Evolutionary conservation across 2,113 vertebrate species (phyloP), one percentile per base, ranked within the genome.

Genomic region (Engystomops pustulosus): DNA sequence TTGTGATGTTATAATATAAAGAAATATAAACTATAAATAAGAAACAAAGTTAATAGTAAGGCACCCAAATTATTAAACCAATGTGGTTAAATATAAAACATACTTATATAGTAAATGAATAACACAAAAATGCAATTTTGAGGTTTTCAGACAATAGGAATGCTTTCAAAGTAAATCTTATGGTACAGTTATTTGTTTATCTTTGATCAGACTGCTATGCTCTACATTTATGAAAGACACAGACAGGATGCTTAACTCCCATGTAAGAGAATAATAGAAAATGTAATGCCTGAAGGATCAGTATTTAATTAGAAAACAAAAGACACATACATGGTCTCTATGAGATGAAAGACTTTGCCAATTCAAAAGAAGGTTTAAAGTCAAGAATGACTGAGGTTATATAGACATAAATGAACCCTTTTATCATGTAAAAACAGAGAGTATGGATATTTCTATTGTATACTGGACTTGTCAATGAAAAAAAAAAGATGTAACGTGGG

Each of bases 271-370:
- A 77, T 53, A 77, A 58, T 77, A 9, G 8, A 7, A 53, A 55
- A 55, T 1, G 18, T 55, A 38, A 36, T 55, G 32, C 74, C 20
- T 55, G 18, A 76, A 55, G 15, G 27, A 76, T 55, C 47, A n/a
- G 47, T 53, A 12, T 51, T 76, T 75, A 76, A 55, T 53, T 76
- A 76, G 15, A 76, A 51, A 76, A 76, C 20, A 53, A 51, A 75
- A 72, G 36, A 51, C n/a, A 34, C 47, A 75, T 53, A 51, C 30
- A 76, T 14, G 8, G 49, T 12, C 51, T 51, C n/a, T 55, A 15
- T 76, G 47, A 55, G 72, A 76, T 53, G 15, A 53, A 76, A 76
- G 45, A 32, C 25, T 72, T 72, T 23, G 20, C 2, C 51, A 74
- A 30, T 17, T 18, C 6, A 32, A 53, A 51, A 53, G 30, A 30